Evolutionary conservation across 2,888 invertebrate genomes (phyloP).

Genomic region (Calephelis perditalis): DNA sequence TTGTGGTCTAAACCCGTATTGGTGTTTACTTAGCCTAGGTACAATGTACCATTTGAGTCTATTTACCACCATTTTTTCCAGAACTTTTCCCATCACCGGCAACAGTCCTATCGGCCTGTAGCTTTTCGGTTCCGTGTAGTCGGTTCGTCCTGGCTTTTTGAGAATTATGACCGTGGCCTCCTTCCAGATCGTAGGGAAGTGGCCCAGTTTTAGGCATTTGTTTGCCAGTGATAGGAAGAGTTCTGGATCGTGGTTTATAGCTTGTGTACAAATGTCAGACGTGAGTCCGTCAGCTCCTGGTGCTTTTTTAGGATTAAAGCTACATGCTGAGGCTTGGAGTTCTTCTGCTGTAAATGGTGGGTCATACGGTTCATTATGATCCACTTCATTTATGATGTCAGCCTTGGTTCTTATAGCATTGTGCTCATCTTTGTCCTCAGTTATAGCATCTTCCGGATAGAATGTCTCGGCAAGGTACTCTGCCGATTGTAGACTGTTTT

Average conservation of each 20-base stretch:
- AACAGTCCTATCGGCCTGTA: no score
- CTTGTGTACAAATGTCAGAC: no score
- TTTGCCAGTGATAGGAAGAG: neutral
- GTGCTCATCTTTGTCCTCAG: neutral
- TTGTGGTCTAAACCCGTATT: no score
- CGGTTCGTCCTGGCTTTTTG: no score
- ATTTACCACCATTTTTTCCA: no score
- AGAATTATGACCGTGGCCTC: neutral
- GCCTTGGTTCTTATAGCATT: neutral
- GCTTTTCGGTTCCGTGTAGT: no score
- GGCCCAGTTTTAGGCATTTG: neutral
- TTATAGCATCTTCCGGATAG: neutral
- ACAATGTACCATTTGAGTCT: no score
- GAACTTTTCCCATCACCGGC: no score
- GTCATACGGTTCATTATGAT: constrained; percentile 1
- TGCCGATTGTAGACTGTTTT: neutral
- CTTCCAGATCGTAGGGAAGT: neutral
- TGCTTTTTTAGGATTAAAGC: neutral
- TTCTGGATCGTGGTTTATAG: no score
- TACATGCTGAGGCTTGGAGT: neutral
- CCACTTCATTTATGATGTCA: neutral
- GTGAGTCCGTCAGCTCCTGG: no score
- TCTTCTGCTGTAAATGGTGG: neutral
- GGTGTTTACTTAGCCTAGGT: no score
- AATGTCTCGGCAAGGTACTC: neutral